Evolutionary conservation across 2,888 invertebrate genomes (phyloP), one percentile per base, ranked within the genome.

Genomic region (Labia minor): DNA sequence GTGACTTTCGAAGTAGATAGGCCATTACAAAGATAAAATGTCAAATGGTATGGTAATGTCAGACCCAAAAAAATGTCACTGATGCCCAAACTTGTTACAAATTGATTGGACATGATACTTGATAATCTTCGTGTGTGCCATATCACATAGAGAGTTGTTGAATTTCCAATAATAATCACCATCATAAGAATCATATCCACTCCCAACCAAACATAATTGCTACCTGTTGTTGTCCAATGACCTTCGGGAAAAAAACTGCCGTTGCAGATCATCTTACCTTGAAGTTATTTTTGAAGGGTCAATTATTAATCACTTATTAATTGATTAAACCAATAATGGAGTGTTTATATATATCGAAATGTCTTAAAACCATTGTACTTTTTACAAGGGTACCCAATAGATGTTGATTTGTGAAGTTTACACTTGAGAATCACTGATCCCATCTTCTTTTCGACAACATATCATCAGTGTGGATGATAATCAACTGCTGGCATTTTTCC

Each of bases 31-130:
- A 88, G 76, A 77, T 88, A 89, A 78, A 91, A 90, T 63, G 86
- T 83, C 73, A 89, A 82, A 75, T 90, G 90, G 77, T 89, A 91
- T 18, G 90, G 89, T 72, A 90, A 78, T 33, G 87, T 86, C 37
- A 89, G 77, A 2, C 90, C 90, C 67, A 91, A 90, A 77, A 89
- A 81, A 64, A 89, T 81, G 78, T 91, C 91, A 20, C 90, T 89
- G 70, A 89, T 80, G 21, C 90, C 91, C 73, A 91, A 78, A 76
- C 88, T 90, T 69, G 89, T 81, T 70, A 91, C 86, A 78, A 90
- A 90, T 73, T 87, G 84, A 78, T 90, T 90, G 68, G 90, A 88
- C 66, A 87, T 84, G 64, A 87, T 81, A 49, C 83, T 83, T 6
- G 87, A 85, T 19, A 90, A 80, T 69, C 86, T 83, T 64, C 87